Base-by-base conservation (phyloP, 2,797 vertebrate genomes). In the Loriculus beryllinus region DNA sequence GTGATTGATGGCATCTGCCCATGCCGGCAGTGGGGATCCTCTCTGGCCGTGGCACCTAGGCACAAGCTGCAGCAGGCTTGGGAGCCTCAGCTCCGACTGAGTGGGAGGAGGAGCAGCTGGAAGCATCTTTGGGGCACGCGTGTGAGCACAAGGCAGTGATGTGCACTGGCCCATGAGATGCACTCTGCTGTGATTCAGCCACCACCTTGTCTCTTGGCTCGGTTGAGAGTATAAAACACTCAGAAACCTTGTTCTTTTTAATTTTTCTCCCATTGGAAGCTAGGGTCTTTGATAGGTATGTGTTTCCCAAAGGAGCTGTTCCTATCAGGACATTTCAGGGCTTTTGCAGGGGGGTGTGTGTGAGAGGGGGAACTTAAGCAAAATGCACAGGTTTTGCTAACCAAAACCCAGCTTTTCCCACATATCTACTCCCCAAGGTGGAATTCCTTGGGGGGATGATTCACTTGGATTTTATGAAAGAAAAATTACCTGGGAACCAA, bases 1-100 rank as follows among this genome's bases (percentile, higher is more conserved):
- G 64, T 75, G 95, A 93, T 72, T 47, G 93, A 14, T 83, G 94
- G 75, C 95, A 94, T 82, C 95, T 95, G 91, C 22, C 83, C 1
- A 0, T 70, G 79, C 51, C 2, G 1, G 51, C 2, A 2, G 37
- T 10, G n/a, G 68, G 77, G 26, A 72, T 76, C 23, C 49, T 63
- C 77, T 80, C 20, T 2, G 3, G 69, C 75, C 28, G 19, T 63
- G 62, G 63, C 82, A 72, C 69, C 79, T 28, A 16, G 43, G 59
- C 63, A 19, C 2, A 1, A 76, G 56, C 16, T 4, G 8, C 43
- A 17, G 59, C 1, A 1, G 60, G 20, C 56, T 51, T 14, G 2
- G 56, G 40, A 64, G 57, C 70, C 0, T 1, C 54, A 16, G 72
- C 72, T 68, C 68, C 0, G 0, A 45, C 21, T 52, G 47, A 5